These are phyloP conservation scores for Sylvicola cinctus DNA, from an alignment of 2,888 invertebrate genomes.

Conservation along the genomic window DNA sequence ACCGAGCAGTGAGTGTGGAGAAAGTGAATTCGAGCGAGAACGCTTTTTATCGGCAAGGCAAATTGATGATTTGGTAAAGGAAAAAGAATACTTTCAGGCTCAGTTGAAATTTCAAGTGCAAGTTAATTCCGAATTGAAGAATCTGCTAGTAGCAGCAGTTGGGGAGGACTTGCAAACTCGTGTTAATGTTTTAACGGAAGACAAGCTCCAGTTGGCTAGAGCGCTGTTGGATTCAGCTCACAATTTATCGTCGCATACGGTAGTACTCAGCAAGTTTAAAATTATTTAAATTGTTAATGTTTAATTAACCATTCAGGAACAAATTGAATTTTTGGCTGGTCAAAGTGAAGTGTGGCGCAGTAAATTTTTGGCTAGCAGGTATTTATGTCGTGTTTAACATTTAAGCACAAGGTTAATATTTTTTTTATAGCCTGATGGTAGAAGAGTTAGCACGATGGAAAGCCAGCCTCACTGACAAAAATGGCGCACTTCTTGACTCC, in stretches of 20 bases:
- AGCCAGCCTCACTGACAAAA: slow-evolving; percentile 44
- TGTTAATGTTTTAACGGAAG: slow-evolving; percentile 79
- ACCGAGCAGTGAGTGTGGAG: slow-evolving; percentile 9
- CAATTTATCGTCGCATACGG: slow-evolving; percentile 66
- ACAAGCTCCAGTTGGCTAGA: slow-evolving; percentile 70
- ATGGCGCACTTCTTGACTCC: slow-evolving; percentile 20
- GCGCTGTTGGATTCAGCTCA: slow-evolving; percentile 71
- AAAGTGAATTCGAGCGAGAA: slow-evolving; percentile 7
- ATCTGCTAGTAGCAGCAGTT: slow-evolving; percentile 80
- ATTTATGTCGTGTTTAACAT: slow-evolving; percentile 8
- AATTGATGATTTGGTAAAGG: slow-evolving; percentile 38
- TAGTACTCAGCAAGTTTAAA: slow-evolving; percentile 11
- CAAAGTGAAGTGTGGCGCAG: slow-evolving; percentile 94
- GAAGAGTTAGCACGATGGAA: slow-evolving; percentile 82
- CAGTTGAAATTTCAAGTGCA: slow-evolving; percentile 75
- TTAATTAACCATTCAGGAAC: slow-evolving; percentile 32
- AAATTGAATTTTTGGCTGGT: slow-evolving; percentile 80
- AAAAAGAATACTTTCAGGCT: slow-evolving; percentile 51
- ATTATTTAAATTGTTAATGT: neutral
- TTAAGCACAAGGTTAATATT: neutral
- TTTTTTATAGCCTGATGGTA: slow-evolving; percentile 53
- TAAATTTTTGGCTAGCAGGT: slow-evolving; percentile 88
- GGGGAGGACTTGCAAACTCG: slow-evolving; percentile 82
- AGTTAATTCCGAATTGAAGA: slow-evolving; percentile 82
- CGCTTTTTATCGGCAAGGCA: slow-evolving; percentile 30